Base-by-base conservation (phyloP, 2,113 vertebrate species). In the Oryzias celebensis region DNA sequence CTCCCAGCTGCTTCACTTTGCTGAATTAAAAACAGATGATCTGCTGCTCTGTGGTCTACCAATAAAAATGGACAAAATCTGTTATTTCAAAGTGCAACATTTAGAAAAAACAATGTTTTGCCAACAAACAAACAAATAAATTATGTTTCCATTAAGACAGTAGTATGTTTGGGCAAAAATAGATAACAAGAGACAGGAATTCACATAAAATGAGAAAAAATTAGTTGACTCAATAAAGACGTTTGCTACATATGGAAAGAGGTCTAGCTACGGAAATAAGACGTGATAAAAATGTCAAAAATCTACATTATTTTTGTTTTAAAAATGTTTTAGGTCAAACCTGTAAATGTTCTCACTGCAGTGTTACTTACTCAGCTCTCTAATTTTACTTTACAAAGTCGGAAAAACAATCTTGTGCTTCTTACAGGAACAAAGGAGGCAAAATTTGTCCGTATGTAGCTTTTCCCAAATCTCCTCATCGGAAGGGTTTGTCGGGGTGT, bases 51-150 rank as follows among this genome's bases (percentile, higher is more conserved):
- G 5, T 52, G 45, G 14, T 62, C 54, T 55, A 46, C 59, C 44
- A 50, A n/a, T 58, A 69, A 31, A 54, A 41, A 67, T 42, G 52
- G 52, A 65, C 17, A 65, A 62, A 43, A 1, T 1, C 3, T 66
- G 36, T 53, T 58, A 66, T 75, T 73, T 64, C 41, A 84, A 75
- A 84, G 80, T 78, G 84, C 78, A 80, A 79, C 56, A 64, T 63
- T 52, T 63, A 63, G 53, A 70, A 72, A 65, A 61, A 80, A 68
- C 41, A 71, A 31, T 28, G 16, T n/a, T n/a, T 50, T 14, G 47
- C 70, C 10, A 58, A 82, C 63, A 75, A 52, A 52, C 16, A 65
- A 65, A 31, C 62, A 52, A 66, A 64, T 7, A 44, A 63, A 61
- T 64, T 70, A 26, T 54, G 31, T 64, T 36, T 54, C 54, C 71